Percentiles rank a stretch among this genome's conserved stretches.
Conservation (phyloP, 64 coral and sea anemone species). For the Montipora sp. region DNA sequence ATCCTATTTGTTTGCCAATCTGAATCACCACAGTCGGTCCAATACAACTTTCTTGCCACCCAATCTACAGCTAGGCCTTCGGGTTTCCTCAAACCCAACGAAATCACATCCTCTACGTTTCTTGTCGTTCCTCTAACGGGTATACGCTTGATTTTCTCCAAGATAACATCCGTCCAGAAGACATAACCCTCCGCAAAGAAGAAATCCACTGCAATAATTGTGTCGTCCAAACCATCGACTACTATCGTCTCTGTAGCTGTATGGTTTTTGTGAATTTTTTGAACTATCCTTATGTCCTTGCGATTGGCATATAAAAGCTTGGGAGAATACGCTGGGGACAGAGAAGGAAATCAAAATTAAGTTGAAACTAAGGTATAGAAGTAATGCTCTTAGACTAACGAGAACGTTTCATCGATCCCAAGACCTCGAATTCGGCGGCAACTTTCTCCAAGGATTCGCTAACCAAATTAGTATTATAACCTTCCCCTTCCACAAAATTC, state of each 20-base stretch:
- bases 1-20: conserved; percentile 87
- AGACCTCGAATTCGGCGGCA: background rate
- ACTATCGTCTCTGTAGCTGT: conserved; percentile 69
- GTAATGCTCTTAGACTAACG: background rate
- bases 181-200: conserved; percentile 50
- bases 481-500: background rate
- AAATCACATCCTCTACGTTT: conserved; percentile 68
- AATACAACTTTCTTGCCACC: conserved; percentile 90
- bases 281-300: conserved; percentile 76
- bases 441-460: conserved; percentile 37
- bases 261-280: conserved; percentile 19
- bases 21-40: conserved; percentile 77
- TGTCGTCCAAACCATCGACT: conserved; percentile 63
- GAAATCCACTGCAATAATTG: conserved; percentile 79
- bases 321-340: conserved; percentile 65
- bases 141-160: conserved; percentile 83
- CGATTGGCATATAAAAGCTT: conserved; percentile 85
- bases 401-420: background rate
- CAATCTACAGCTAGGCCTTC: conserved; percentile 97
- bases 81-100: conserved; percentile 76
- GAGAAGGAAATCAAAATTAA: background rate
- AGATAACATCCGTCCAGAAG: conserved; percentile 87
- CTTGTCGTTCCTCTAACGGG: conserved; percentile 38
- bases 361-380: background rate
- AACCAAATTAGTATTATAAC: conserved; percentile 27